These are phyloP conservation scores for Eupithecia subfuscata DNA, from an alignment of 2,888 invertebrate genomes.

Conservation along the genomic window DNA sequence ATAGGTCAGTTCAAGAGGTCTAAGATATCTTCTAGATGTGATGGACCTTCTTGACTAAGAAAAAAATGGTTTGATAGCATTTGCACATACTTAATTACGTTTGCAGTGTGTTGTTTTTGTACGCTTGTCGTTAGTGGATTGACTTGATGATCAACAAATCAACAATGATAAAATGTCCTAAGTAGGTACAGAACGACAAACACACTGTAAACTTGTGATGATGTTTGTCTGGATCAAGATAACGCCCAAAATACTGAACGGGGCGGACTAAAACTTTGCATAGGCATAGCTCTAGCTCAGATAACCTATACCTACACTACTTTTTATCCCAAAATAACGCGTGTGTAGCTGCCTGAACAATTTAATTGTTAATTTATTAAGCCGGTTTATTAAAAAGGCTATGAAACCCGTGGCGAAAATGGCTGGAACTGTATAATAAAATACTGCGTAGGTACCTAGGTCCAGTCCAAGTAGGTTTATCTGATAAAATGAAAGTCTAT, in stretches of 20 bases:
- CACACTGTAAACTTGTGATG: background rate
- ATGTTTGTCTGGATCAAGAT: background rate
- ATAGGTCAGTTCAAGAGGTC: conserved; percentile 40
- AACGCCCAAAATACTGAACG: too few species aligned
- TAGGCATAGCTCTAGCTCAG: too few species aligned
- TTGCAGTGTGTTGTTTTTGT: background rate
- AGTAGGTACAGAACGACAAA: background rate
- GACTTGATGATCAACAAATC: background rate
- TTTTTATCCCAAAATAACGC: background rate
- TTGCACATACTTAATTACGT: too few species aligned
- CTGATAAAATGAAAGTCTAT: background rate
- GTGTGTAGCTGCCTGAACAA: background rate
- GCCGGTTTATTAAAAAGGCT: background rate
- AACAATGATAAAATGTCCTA: too few species aligned
- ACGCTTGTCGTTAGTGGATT: background rate
- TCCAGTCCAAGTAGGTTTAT: background rate
- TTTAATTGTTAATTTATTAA: background rate
- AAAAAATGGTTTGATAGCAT: too few species aligned
- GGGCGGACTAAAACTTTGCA: too few species aligned
- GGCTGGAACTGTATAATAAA: too few species aligned
- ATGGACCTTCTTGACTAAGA: conserved; percentile 19
- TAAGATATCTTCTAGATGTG: conserved; percentile 6
- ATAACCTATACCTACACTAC: too few species aligned
- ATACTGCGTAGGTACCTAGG: background rate
- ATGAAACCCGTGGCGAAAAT: background rate